phyloP scores from a whole-genome alignment of 2,113 vertebrate species.

The Meriones unguiculatus region DNA sequence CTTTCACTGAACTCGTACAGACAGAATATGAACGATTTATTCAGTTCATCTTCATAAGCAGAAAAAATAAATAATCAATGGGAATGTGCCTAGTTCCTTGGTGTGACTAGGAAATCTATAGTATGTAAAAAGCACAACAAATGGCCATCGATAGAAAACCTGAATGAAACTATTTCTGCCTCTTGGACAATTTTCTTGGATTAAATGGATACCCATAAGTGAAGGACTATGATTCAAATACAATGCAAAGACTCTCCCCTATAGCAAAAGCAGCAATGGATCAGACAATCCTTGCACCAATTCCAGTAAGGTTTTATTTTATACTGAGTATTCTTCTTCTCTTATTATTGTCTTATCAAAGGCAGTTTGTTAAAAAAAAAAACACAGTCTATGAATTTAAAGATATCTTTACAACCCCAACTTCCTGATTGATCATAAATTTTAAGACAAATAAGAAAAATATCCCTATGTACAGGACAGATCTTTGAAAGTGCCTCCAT shows the following conservation, averaged over 20 bases:
- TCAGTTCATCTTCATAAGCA: background rate
- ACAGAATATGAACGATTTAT: background rate
- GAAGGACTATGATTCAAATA: background rate
- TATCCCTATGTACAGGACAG: background rate
- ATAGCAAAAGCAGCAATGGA: background rate
- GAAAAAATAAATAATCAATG: background rate
- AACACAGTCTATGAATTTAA: background rate
- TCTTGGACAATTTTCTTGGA: background rate
- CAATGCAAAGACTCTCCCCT: background rate
- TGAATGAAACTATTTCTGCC: background rate
- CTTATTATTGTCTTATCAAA: constrained; percentile 7
- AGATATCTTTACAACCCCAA: background rate
- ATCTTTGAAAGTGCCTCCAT: background rate
- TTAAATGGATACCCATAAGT: background rate
- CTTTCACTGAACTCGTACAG: background rate
- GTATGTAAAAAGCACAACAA: background rate
- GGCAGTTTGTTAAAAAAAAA: background rate
- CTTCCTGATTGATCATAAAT: background rate
- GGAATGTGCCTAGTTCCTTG: background rate
- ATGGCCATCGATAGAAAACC: background rate
- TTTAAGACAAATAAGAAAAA: constrained; percentile 25
- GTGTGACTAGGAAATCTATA: background rate
- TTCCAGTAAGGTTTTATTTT: background rate
- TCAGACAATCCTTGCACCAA: background rate
- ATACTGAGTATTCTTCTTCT: background rate